Conservation (phyloP, 2,113 vertebrate species). For the Callorhinus ursinus region DNA sequence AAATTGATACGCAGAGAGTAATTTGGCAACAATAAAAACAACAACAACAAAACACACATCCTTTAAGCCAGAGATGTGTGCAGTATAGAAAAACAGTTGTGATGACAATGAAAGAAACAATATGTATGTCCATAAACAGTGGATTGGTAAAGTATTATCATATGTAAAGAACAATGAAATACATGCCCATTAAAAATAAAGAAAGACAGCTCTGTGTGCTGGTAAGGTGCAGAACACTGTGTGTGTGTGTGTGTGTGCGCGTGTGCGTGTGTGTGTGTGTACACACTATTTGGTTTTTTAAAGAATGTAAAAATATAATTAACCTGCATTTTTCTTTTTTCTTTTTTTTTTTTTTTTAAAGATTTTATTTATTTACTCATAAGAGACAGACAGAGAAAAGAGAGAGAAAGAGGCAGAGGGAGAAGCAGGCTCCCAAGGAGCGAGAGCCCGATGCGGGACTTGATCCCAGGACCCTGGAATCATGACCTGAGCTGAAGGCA, state of each 20-base stretch:
- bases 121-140: not conserved
- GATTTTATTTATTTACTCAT: too few relatives aligned
- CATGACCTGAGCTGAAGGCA: not conserved
- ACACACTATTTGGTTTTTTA: not conserved
- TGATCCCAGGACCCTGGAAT: not conserved
- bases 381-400: too few relatives aligned
- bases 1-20: not conserved
- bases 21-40: not conserved
- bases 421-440: too few relatives aligned
- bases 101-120: not conserved
- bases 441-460: not conserved
- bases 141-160: not conserved
- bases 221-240: not conserved
- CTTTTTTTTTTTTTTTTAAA: too few relatives aligned
- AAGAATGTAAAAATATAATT: not conserved
- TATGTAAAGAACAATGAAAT: not conserved
- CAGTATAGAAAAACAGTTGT: constrained; percentile 1
- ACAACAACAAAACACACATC: not conserved
- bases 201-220: not conserved
- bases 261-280: not conserved
- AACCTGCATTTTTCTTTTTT: not conserved
- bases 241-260: not conserved
- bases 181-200: not conserved
- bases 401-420: too few relatives aligned
- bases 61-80: constrained; percentile 1